Base-by-base conservation (phyloP, 1,140 invertebrate genomes). In the Pantala flavescens region DNA sequence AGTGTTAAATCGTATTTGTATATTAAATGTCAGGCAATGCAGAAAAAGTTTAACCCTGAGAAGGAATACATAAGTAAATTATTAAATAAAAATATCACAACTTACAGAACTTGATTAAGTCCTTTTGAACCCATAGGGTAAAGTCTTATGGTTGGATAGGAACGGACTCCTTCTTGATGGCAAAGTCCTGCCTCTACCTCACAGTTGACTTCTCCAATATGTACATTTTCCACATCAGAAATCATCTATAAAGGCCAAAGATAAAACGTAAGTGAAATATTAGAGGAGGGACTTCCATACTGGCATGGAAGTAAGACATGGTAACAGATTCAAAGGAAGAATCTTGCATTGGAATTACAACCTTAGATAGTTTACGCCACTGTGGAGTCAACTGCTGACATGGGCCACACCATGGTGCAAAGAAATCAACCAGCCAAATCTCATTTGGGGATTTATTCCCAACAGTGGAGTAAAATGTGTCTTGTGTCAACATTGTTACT, bases 161-260 rank as follows among this genome's bases (percentile, higher is more conserved):
- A 87, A n/a, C 82, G 80, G 21, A 93, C 82, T 73, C 84, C 83
- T 81, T 91, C 85, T 2, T 82, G 75, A 24, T 78, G 74, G 80
- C 91, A 93, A 0, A 93, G 77, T 36, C 81, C 78, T 10, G 77
- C 55, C 79, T 92, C 82, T 24, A 80, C 80, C 74, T 88, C 84
- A 82, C 91, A 93, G 81, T 93, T 87, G 1, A 93, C 87, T 78
- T 87, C 85, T 1, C 85, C 91, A n/a, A 93, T 83, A 77, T 86
- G 84, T 7, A 92, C 82, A 76, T 84, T 83, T 21, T 84, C 80
- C 19, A 82, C 78, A 42, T 82, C 80, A 74, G 81, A 78, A 71
- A 85, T 78, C 80, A 83, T 80, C 82, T 85, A 77, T 19, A 71
- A 78, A 78, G 77, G 14, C 24, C 71, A 76, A 21, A n/a, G 21